A percentile compares a stretch with the other conserved stretches of the same genome.
Evolutionary conservation across 2,888 invertebrate species (phyloP).

Genomic region (Lacanobia wlatinum): DNA sequence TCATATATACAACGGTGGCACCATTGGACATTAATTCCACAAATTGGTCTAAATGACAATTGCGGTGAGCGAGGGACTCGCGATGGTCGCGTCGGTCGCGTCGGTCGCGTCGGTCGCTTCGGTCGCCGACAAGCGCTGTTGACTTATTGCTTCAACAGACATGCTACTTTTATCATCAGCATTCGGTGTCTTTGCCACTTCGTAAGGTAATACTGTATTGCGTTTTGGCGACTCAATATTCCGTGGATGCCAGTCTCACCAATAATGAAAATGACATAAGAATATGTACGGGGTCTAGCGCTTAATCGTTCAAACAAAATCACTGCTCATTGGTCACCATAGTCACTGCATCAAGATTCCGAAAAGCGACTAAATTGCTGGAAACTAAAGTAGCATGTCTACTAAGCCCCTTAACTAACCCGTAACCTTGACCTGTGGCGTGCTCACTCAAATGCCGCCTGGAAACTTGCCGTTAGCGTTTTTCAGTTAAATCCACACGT

Average conservation of each 20-base stretch:
- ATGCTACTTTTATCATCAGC: not conserved
- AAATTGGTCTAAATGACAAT: conserved; percentile 85
- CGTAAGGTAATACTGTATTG: not conserved
- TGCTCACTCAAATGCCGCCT: conserved; percentile 80
- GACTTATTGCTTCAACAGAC: conserved; percentile 15
- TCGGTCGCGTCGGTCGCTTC: not conserved
- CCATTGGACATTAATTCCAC: conserved; percentile 79
- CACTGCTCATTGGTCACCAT: not conserved
- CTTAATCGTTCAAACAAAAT: not conserved
- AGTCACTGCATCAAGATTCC: not conserved
- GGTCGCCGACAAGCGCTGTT: conserved; percentile 34
- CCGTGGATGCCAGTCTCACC: not conserved
- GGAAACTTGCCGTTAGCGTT: conserved; percentile 70
- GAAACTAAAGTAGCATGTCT: conserved; percentile 17
- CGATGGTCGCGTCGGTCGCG: conserved; percentile 6
- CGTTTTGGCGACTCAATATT: not conserved
- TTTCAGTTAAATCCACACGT: conserved; percentile 63
- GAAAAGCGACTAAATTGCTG: not conserved
- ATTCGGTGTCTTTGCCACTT: not conserved
- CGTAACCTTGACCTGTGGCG: conserved; percentile 85
- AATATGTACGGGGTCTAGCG: not conserved
- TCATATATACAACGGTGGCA: conserved; percentile 66
- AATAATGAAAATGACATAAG: not conserved
- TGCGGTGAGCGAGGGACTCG: conserved; percentile 69
- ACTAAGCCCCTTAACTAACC: conserved; percentile 35